A percentile compares a stretch with the other conserved stretches of the same genome.
Evolutionary conservation across 92 coral and sea anemone species (phyloP).

Genomic region (Phenganax marumi): DNA sequence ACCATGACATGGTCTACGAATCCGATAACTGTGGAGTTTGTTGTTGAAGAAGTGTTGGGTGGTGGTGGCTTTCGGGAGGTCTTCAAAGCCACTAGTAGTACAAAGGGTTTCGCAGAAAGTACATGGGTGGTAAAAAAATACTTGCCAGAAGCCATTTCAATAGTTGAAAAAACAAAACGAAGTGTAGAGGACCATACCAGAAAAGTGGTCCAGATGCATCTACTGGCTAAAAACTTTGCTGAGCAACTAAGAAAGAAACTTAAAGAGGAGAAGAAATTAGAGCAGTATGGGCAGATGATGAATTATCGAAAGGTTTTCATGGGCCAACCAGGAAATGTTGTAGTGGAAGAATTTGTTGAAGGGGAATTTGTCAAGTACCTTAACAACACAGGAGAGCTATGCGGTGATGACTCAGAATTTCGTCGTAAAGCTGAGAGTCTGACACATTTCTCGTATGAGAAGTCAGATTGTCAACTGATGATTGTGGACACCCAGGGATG

Average conservation of each 20-base stretch:
- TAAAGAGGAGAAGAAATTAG: neutral
- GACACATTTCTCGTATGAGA: too few species aligned
- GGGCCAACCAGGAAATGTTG: neutral
- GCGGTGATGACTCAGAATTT: conserved; percentile 7
- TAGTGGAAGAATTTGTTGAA: conserved; percentile 2
- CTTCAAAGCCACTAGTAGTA: conserved; percentile 6
- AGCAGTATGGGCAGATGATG: neutral
- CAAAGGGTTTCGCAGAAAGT: neutral
- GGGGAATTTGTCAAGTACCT: neutral
- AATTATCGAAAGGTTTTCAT: neutral
- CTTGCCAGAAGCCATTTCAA: neutral
- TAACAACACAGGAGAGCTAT: neutral
- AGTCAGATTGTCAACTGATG: too few species aligned
- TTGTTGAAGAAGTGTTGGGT: neutral
- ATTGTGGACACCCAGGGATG: too few species aligned
- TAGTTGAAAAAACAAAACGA: neutral
- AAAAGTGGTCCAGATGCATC: neutral
- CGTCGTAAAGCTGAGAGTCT: neutral
- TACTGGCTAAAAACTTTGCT: neutral
- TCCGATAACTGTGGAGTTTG: neutral
- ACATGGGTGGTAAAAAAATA: neutral
- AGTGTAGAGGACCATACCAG: neutral
- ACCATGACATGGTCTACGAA: neutral
- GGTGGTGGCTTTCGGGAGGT: conserved; percentile 7
- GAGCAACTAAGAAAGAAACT: neutral